A percentile compares a stretch with the other conserved stretches of the same genome.
These are phyloP conservation scores for Seira musarum DNA, from an alignment of 2,888 invertebrate genomes.

Conservation along the genomic window DNA sequence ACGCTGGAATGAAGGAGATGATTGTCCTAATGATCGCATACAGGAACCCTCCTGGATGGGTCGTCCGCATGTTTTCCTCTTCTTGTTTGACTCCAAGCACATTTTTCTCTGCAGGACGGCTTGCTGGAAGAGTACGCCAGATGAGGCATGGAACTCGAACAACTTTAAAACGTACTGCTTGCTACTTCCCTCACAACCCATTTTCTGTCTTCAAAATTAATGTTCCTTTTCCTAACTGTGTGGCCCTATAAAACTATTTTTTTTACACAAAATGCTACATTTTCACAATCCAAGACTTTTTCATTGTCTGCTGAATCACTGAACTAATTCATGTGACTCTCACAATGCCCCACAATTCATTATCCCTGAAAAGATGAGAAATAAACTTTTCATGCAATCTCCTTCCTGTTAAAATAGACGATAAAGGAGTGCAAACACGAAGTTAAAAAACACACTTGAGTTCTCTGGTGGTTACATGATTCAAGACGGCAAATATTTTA, in stretches of 20 bases:
- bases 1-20: not conserved
- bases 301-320: no score
- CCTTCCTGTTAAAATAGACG: constrained; percentile 45
- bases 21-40: not conserved
- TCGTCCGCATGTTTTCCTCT: not conserved
- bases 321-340: not conserved
- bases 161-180: constrained; percentile 38
- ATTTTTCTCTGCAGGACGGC: constrained; percentile 28
- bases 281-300: constrained; percentile 24
- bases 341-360: constrained; percentile 26
- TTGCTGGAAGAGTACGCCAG: constrained; percentile 33
- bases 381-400: not conserved
- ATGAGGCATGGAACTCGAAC: constrained; percentile 50
- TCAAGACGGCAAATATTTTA: not conserved
- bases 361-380: not conserved
- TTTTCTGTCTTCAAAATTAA: not conserved
- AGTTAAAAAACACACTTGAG: not conserved
- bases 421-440: constrained; percentile 52
- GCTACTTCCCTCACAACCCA: constrained; percentile 55
- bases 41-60: constrained; percentile 9
- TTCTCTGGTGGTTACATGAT: no score
- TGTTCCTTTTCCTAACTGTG: not conserved
- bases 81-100: not conserved
- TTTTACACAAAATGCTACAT: not conserved
- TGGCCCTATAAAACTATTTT: no score